These are phyloP conservation scores for Phoenoteleia sp. DNA, from an alignment of 2,888 invertebrate genomes.

Conservation along the genomic window DNA sequence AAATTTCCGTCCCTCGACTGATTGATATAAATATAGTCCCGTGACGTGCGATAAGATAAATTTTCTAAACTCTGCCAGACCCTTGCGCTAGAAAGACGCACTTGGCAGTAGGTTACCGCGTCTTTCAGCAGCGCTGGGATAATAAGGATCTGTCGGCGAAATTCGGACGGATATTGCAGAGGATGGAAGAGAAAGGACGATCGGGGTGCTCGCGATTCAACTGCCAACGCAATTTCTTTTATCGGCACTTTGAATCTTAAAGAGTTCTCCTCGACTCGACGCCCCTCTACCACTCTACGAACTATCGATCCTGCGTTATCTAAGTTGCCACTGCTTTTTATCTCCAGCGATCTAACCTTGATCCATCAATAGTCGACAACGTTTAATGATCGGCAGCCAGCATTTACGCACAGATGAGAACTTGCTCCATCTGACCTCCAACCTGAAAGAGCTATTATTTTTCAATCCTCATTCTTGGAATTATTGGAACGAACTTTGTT, in stretches of 20 bases:
- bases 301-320: constrained; percentile 60
- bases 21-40: constrained; percentile 29
- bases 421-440: constrained; percentile 41
- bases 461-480: background rate
- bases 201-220: constrained; percentile 49
- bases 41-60: constrained; percentile 25
- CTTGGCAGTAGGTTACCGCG: constrained; percentile 38
- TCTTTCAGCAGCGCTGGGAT: constrained; percentile 27
- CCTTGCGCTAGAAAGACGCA: constrained; percentile 7
- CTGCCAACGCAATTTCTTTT: constrained; percentile 69
- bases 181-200: constrained; percentile 39
- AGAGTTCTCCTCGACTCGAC: constrained; percentile 28
- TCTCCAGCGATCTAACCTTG: constrained; percentile 44
- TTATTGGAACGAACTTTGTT: background rate
- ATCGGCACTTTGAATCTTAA: constrained; percentile 65
- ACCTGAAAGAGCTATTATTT: too few relatives aligned
- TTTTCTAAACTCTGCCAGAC: background rate
- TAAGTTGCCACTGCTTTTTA: constrained; percentile 60
- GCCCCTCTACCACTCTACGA: background rate
- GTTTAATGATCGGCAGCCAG: constrained; percentile 57
- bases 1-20: constrained; percentile 12
- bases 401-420: constrained; percentile 38
- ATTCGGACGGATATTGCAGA: constrained; percentile 59
- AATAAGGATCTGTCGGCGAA: constrained; percentile 49
- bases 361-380: constrained; percentile 59